Percentiles rank a stretch among this genome's conserved stretches.
Evolutionary conservation across 2,113 vertebrate genomes (phyloP).

Genomic region (Irena cyanogastra): DNA sequence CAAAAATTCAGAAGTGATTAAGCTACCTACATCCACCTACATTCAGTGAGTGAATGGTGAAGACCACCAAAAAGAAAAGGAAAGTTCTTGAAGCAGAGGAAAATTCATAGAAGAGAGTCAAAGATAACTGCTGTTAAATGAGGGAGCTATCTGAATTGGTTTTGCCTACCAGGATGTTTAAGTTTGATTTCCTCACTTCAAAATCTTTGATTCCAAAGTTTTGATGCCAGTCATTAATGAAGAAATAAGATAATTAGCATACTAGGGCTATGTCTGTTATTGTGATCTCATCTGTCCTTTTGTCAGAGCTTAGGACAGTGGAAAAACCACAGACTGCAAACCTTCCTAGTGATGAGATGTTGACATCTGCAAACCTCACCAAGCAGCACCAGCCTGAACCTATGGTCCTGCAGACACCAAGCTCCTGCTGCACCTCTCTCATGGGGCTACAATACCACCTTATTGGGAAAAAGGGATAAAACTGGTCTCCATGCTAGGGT

Average conservation of each 20-base stretch:
- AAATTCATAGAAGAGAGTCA: background rate
- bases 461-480: background rate
- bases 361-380: background rate
- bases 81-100: background rate
- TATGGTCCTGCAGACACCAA: fast-evolving
- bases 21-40: background rate
- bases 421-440: background rate
- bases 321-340: background rate
- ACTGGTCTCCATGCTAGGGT: background rate
- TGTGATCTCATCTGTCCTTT: background rate
- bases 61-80: background rate
- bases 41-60: background rate
- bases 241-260: background rate
- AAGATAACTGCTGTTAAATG: background rate
- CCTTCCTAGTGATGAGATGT: background rate
- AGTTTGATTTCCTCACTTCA: background rate
- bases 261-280: background rate
- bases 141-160: background rate
- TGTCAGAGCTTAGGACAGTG: background rate
- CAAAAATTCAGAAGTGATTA: background rate
- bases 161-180: background rate
- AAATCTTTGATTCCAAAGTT: background rate
- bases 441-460: fast-evolving
- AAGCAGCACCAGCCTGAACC: background rate
- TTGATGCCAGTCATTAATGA: background rate